These are phyloP conservation scores for Dryobotodes eremita DNA, from an alignment of 2,888 invertebrate genomes.

Conservation along the genomic window DNA sequence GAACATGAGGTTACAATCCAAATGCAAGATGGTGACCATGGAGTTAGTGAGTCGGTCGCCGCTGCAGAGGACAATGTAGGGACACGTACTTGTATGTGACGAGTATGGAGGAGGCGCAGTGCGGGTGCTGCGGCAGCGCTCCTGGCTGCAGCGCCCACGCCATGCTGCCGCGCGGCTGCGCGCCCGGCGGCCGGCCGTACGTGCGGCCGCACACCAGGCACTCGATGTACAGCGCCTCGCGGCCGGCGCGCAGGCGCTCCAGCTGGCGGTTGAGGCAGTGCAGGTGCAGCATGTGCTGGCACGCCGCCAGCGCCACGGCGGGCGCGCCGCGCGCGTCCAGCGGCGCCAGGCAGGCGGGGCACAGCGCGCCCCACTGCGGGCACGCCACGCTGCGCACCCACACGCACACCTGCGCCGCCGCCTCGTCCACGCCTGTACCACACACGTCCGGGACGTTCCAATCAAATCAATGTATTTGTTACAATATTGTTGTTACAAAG, in stretches of 20 bases:
- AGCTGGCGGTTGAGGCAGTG: slow-evolving; percentile 92
- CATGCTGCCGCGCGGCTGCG: slow-evolving; percentile 72
- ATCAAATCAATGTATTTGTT: no score
- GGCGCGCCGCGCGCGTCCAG: slow-evolving; percentile 82
- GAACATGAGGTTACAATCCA: neutral
- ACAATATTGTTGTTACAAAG: no score
- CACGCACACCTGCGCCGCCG: slow-evolving; percentile 77
- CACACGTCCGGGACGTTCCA: no score
- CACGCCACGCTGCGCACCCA: slow-evolving; percentile 93
- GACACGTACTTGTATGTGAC: no score
- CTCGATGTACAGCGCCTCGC: slow-evolving; percentile 92
- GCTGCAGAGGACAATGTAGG: neutral
- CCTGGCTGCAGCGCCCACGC: no score
- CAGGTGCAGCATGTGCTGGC: slow-evolving; percentile 95
- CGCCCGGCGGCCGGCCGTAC: slow-evolving; percentile 92
- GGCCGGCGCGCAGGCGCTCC: slow-evolving; percentile 90
- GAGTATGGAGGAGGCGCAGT: no score
- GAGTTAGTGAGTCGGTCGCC: neutral
- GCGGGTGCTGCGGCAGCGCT: no score
- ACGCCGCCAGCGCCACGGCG: slow-evolving; percentile 91
- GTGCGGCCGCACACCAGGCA: slow-evolving; percentile 96
- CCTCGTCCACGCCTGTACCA: slow-evolving; percentile 55
- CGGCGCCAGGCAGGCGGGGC: slow-evolving; percentile 93
- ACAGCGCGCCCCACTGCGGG: slow-evolving; percentile 92
- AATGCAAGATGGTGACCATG: neutral